Conservation (phyloP, 2,888 invertebrate species). For the Ophion ventricosus region DNA sequence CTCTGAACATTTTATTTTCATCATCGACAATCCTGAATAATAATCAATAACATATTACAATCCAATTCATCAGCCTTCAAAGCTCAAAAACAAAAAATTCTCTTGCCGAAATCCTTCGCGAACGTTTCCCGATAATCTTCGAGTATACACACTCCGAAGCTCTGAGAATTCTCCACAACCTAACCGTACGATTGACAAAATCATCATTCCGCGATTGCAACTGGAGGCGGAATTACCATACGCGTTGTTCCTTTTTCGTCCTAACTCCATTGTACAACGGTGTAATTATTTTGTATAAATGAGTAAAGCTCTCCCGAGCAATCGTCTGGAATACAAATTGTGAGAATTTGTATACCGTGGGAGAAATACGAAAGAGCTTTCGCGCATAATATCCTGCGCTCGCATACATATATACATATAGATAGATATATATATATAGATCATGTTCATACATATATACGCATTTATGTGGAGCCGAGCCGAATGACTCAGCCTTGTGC, state of each 20-base stretch:
- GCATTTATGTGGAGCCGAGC: conserved; percentile 39
- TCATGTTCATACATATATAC: conserved; percentile 32
- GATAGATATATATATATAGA: too few relatives aligned
- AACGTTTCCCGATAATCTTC: too few relatives aligned
- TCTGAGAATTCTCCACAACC: too few relatives aligned
- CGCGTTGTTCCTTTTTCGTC: too few relatives aligned
- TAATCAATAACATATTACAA: too few relatives aligned
- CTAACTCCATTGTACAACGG: neutral
- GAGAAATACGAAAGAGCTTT: conserved; percentile 67
- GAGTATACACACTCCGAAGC: too few relatives aligned
- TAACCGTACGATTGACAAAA: neutral
- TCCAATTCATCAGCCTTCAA: too few relatives aligned
- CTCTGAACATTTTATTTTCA: neutral
- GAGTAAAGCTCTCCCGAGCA: conserved; percentile 49
- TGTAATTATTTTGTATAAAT: conserved; percentile 48
- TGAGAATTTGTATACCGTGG: conserved; percentile 66
- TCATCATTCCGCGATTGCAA: neutral
- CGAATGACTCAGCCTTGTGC: conserved; percentile 74
- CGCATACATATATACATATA: too few relatives aligned
- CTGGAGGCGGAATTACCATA: too few relatives aligned
- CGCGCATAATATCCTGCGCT: conserved; percentile 57
- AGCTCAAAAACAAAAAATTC: too few relatives aligned
- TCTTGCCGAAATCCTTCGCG: too few relatives aligned
- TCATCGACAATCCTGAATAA: too few relatives aligned
- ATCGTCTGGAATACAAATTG: conserved; percentile 53